Evolutionary conservation across 2,888 invertebrate species (phyloP).

Genomic region (Hesperia comma): DNA sequence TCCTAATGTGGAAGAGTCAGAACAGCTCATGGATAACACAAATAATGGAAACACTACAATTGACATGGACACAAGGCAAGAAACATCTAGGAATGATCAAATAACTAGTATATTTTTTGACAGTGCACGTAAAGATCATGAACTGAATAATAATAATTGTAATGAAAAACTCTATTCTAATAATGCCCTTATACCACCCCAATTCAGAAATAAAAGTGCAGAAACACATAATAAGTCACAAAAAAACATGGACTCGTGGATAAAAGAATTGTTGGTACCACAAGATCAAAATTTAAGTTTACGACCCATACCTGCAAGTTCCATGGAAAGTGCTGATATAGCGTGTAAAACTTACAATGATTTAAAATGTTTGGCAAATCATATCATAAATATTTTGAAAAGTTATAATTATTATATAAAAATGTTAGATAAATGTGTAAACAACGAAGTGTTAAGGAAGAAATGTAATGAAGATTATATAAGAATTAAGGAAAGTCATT

Average conservation of each 20-base stretch:
- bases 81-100: neutral
- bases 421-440: neutral
- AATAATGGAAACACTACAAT: neutral
- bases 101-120: conserved; percentile 5
- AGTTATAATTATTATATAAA: neutral
- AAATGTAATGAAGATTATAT: neutral
- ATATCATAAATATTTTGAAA: neutral
- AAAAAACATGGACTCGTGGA: neutral
- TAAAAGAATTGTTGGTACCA: neutral
- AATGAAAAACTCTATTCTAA: neutral
- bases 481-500: neutral
- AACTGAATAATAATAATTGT: neutral
- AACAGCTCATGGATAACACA: neutral
- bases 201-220: no score
- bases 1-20: neutral
- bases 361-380: neutral
- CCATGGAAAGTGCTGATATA: neutral
- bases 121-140: neutral
- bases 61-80: no score
- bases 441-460: neutral
- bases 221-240: neutral
- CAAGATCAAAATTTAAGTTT: neutral
- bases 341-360: neutral
- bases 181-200: no score
- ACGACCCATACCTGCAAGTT: neutral